Base-by-base conservation (phyloP, 2,797 vertebrate species). In the Acrossocheilus fasciatus region DNA sequence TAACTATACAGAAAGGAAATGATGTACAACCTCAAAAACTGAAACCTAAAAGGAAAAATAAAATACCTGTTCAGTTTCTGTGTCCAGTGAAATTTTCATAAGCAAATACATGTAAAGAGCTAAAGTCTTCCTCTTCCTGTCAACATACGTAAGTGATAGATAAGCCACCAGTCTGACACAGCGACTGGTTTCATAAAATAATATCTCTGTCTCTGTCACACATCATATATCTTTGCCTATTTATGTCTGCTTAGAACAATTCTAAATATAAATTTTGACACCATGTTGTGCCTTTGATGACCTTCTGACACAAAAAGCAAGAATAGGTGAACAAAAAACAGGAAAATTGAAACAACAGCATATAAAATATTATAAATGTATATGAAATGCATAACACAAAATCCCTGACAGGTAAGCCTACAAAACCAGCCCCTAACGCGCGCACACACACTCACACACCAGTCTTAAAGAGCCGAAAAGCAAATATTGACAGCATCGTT, bases 101-200 rank as follows among this genome's bases (percentile, higher is more conserved):
- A 89, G 86, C 94, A 95, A 95, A 95, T 95, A 90, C 85, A 95
- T 94, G 93, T 92, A 94, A 89, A 90, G 47, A 77, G 18, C 3
- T 41, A 4, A 82, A 43, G 74, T 82, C 80, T 91, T 93, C 88
- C 89, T 88, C 52, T 87, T 66, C 68, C 52, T 9, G 52, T 88
- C 87, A 84, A 86, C 88, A 78, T 87, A 68, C 68, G 14, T 1
- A 34, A 84, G 87, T 43, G 39, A 78, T 75, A 82, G 82, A 30
- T 59, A 62, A 80, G 43, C n/a, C 15, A 30, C 12, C 45, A 68
- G 14, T 6, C 8, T 4, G 30, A 66, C 15, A 10, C 20, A 57
- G 54, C 8, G 9, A n/a, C 9, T n/a, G 57, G n/a, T 68, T 36
- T 36, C 15, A 34, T 69, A 20, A 69, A 68, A 36, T 30, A 36